A percentile compares a stretch with the other conserved stretches of the same genome.
Evolutionary conservation across 53 echinoderm and acorn worm genomes (phyloP).

Genomic region (Hippasteria phrygiana): DNA sequence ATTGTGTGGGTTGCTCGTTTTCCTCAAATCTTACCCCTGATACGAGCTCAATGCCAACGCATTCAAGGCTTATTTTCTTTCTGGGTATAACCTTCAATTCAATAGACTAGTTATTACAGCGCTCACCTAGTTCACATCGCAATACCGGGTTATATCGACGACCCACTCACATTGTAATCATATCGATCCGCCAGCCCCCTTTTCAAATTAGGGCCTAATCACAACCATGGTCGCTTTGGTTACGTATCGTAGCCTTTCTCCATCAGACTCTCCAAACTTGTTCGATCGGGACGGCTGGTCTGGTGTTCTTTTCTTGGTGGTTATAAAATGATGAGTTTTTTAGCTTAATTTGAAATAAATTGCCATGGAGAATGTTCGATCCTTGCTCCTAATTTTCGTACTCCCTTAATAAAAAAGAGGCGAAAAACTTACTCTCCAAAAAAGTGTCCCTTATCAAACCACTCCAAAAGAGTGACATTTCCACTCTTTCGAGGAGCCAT

Average conservation of each 20-base stretch:
- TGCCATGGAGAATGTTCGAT: background rate
- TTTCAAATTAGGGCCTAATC: conserved; percentile 48
- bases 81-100: background rate
- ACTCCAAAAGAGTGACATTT: no score
- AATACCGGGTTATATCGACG: conserved; percentile 8
- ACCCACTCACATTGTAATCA: conserved; percentile 15
- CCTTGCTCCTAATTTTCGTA: no score
- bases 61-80: background rate
- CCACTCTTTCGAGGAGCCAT: no score
- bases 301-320: background rate
- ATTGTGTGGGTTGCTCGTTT: no score
- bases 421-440: no score
- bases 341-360: conserved; percentile 42
- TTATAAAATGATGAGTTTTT: background rate
- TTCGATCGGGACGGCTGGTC: background rate
- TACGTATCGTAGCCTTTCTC: background rate
- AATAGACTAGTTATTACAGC: background rate
- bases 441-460: no score
- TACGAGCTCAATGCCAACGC: no score
- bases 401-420: no score
- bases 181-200: conserved; percentile 37
- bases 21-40: no score
- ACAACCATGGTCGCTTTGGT: conserved; percentile 22
- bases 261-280: background rate
- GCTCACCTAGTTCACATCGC: background rate